Evolutionary conservation across 2,797 vertebrate genomes (phyloP), one percentile per base, ranked within the genome.

Genomic region (Muscicapa comitata): DNA sequence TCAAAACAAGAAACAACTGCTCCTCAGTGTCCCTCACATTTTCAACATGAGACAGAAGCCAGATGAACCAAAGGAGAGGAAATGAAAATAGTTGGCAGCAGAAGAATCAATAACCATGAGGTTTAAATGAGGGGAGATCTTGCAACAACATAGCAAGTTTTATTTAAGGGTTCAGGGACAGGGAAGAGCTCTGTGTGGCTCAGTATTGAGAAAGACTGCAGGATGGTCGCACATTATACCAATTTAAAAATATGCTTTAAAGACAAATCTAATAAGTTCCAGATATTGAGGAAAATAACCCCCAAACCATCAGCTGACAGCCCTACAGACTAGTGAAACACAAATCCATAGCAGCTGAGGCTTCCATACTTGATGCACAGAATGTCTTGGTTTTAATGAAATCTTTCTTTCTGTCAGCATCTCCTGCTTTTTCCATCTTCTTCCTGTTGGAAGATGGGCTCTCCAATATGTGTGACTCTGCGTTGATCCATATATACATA

Each of bases 401-500:
- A 63, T 15, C 29, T 54, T 54, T 28, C 25, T 7, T 61, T 76
- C 63, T 78, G 40, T 17, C 48, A 80, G 59, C 20, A 71, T 58
- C 47, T 43, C 29, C 25, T 28, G 8, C 9, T 80, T 50, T 43
- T 33, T n/a, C 24, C 33, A 28, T 18, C 42, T 57, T n/a, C 14
- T 23, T 40, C 29, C 51, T 33, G 11, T 12, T 48, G 35, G 35
- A 48, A 73, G 53, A 14, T 15, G 35, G 28, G 28, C 19, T 62
- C 71, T 67, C 31, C 31, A 31, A 47, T 29, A 11, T 6, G 18
- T 1, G 1, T 24, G 38, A 24, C 24, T 43, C 33, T 19, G 13
- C n/a, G 26, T 1, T 54, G 48, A 37, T 33, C 17, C 33, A 17
- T 6, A 9, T 0, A 0, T 58, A 47, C 4, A 0, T 29, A 47